Percentiles rank a stretch among this genome's conserved stretches.
These are phyloP conservation scores for Clarias platycephalus DNA, from an alignment of 2,797 vertebrate species.

Conservation along the genomic window DNA sequence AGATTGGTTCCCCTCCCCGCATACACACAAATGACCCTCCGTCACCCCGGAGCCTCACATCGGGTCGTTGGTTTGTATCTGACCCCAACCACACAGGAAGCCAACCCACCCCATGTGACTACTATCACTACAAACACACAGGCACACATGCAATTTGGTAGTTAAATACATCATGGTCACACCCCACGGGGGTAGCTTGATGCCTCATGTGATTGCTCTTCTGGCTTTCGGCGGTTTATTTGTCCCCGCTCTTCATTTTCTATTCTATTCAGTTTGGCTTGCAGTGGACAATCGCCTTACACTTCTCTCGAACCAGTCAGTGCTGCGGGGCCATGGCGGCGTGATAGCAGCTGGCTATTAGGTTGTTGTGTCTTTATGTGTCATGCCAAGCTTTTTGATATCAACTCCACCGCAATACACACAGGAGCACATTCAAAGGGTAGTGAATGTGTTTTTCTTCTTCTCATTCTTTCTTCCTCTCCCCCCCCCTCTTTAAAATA, in stretches of 20 bases:
- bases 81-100: constrained; percentile 47
- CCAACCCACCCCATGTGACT: constrained; percentile 11
- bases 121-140: constrained; percentile 1
- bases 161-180: neutral
- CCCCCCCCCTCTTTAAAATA: constrained; percentile 49
- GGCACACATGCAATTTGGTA: neutral
- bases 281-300: neutral
- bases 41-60: constrained; percentile 21
- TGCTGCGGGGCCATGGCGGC: neutral
- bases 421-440: constrained; percentile 27
- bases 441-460: constrained; percentile 3
- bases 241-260: neutral
- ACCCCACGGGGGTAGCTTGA: neutral
- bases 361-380: constrained; percentile 10
- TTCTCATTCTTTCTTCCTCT: neutral
- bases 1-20: constrained; percentile 31
- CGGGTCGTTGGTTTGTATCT: constrained; percentile 43
- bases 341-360: constrained; percentile 27
- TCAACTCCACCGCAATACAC: constrained; percentile 26
- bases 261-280: constrained; percentile 15
- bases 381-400: constrained; percentile 41
- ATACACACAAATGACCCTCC: constrained; percentile 23
- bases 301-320: neutral
- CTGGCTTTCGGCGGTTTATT: constrained; percentile 5
- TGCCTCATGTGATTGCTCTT: neutral